Conservation (phyloP, 2,113 vertebrate species). For the Gallinago undulata region DNA sequence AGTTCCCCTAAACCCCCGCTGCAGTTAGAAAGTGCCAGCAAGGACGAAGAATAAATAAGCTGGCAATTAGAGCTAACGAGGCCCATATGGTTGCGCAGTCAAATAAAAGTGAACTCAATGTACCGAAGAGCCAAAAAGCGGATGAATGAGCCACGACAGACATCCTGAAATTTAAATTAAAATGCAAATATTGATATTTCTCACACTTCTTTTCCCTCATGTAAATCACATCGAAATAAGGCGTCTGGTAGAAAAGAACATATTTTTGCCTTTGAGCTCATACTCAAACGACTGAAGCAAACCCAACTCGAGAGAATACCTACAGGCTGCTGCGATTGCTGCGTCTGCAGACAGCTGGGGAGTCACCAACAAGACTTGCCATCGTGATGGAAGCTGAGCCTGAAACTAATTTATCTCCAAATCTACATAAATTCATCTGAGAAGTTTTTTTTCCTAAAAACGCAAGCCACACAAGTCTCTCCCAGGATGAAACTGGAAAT, state of each 20-base stretch:
- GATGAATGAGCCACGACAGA: background rate
- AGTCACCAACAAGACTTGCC: background rate
- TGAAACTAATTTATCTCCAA: conserved; percentile 27
- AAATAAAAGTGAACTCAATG: conserved; percentile 1
- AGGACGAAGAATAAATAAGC: background rate
- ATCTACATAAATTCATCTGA: background rate
- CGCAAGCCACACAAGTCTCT: background rate
- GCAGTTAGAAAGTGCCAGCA: background rate
- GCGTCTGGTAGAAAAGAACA: background rate
- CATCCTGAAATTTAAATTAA: conserved; percentile 4
- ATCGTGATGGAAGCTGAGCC: background rate
- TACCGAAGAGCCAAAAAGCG: background rate
- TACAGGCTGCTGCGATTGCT: background rate
- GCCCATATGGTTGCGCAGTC: conserved; percentile 13
- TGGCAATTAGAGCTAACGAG: conserved; percentile 12
- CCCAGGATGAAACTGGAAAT: background rate
- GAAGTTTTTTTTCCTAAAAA: background rate
- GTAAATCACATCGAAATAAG: conserved; percentile 38
- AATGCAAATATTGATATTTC: conserved; percentile 53
- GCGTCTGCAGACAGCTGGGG: background rate
- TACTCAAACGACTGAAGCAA: conserved; percentile 9
- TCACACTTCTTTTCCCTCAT: background rate
- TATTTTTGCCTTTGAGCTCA: conserved; percentile 41
- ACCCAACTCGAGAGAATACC: background rate
- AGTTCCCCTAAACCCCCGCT: background rate